phyloP scores from a whole-genome alignment of 2,888 invertebrate genomes.

The Stictocephala bisonia region DNA sequence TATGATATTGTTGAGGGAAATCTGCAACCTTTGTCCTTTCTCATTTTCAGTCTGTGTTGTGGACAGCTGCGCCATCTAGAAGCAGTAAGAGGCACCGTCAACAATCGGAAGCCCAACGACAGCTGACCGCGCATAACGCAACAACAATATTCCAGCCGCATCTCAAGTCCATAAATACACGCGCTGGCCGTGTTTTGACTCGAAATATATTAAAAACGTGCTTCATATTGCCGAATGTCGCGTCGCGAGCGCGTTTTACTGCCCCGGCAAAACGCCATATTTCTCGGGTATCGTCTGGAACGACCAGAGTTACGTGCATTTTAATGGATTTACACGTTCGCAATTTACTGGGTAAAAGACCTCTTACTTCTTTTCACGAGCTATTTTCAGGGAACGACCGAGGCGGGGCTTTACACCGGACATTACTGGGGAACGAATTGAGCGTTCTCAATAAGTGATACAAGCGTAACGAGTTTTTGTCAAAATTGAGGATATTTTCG shows the following conservation, averaged over 20 bases:
- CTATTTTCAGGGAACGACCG: background rate
- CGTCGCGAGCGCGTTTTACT: slow-evolving; percentile 10
- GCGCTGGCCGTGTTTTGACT: slow-evolving; percentile 34
- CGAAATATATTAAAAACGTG: slow-evolving; percentile 43
- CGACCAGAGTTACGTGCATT: slow-evolving; percentile 28
- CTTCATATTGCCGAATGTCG: slow-evolving; percentile 37
- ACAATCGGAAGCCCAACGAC: background rate
- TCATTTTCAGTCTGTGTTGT: too few species aligned
- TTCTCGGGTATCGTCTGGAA: slow-evolving; percentile 31
- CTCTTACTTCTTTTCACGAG: slow-evolving; percentile 5
- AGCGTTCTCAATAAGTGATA: too few species aligned
- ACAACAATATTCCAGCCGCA: slow-evolving; percentile 39
- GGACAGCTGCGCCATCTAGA: background rate
- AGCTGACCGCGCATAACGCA: slow-evolving; percentile 20
- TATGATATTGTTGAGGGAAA: too few species aligned
- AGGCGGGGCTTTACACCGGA: too few species aligned
- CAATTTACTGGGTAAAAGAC: slow-evolving; percentile 23
- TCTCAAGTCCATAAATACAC: slow-evolving; percentile 38
- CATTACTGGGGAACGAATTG: too few species aligned
- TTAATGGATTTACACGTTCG: slow-evolving; percentile 33
- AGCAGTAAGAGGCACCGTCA: background rate
- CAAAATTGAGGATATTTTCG: too few species aligned
- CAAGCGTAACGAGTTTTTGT: too few species aligned
- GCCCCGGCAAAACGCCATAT: slow-evolving; percentile 32
- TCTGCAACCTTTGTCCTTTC: too few species aligned